Evolutionary conservation across 2,113 vertebrate species (phyloP), one percentile per base, ranked within the genome.

Genomic region (Hypomesus transpacificus): DNA sequence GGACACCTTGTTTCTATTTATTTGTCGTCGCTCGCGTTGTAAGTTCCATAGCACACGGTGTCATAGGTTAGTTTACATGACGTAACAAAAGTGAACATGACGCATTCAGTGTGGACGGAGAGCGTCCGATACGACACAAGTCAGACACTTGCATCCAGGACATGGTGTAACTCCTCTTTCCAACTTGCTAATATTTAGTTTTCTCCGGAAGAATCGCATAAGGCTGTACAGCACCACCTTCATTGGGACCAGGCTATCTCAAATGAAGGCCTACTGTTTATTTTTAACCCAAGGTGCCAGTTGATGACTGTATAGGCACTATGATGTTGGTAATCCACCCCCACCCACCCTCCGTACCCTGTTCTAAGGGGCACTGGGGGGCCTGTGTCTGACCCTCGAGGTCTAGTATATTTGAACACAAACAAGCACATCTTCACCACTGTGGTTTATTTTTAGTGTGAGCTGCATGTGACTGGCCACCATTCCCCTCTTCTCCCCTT

Each of bases 321-420:
- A 14, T 14, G 13, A 21, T 51, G 64, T 66, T 66, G 16, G 3
- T 66, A 16, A 68, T 22, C 65, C 7, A 9, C 39, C 34, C 22
- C 70, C 50, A 26, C 62, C 26, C 62, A 26, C 62, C 26, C 62
- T 21, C 46, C 16, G 16, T n/a, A n/a, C 1, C 3, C 16, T 71
- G 46, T 57, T 64, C n/a, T 51, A 14, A 22, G 26, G 54, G 54
- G 18, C 2, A 17, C 5, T 14, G 24, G 21, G 26, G 22, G 63
- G 26, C 17, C 39, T 18, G 22, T 34, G 75, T n/a, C 70, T 58
- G 16, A 69, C 53, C 60, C 67, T 54, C 57, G 60, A 70, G 24
- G 66, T 57, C 68, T 14, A 56, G 64, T 71, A 62, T 80, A 74
- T 76, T 68, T 70, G 62, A 76, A 74, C 68, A 74, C 75, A 80